A percentile compares a stretch with the other conserved stretches of the same genome.
These are phyloP conservation scores for Penaeus indicus DNA, from an alignment of 1,140 invertebrate species.

Conservation along the genomic window DNA sequence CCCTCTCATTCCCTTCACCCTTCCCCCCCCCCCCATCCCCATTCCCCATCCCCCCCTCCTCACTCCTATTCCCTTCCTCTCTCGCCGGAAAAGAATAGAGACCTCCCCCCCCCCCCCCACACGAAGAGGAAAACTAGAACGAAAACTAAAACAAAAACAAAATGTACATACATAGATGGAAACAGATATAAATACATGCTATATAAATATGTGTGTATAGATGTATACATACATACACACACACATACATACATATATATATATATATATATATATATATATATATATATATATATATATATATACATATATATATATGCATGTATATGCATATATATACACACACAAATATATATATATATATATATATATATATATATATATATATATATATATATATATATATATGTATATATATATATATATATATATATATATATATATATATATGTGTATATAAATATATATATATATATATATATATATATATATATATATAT, in stretches of 20 bases:
- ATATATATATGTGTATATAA: not conserved
- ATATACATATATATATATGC: too few relatives aligned
- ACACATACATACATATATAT: too few relatives aligned
- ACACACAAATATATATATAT: not conserved
- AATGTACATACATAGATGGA: too few relatives aligned
- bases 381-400: slow-evolving; percentile 27
- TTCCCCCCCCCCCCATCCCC: not conserved
- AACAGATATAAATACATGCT: too few relatives aligned
- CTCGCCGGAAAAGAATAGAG: not conserved
- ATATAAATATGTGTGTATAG: too few relatives aligned
- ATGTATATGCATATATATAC: too few relatives aligned
- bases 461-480: slow-evolving; percentile 7
- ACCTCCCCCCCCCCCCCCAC: not conserved
- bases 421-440: slow-evolving; percentile 24
- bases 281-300: too few relatives aligned
- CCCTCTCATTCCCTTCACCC: not conserved
- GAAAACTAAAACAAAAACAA: too few relatives aligned
- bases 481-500: slow-evolving; percentile 32
- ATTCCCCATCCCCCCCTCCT: not conserved
- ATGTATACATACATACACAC: too few relatives aligned
- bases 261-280: too few relatives aligned
- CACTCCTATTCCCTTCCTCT: not conserved
- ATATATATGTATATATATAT: slow-evolving; percentile 28
- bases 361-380: not conserved
- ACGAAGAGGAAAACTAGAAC: not conserved